Percentiles rank a stretch among this genome's conserved stretches.
These are phyloP conservation scores for Chondrosia reniformis DNA, from an alignment of 37 sponge, comb jelly and placozoan genomes.

Conservation along the genomic window DNA sequence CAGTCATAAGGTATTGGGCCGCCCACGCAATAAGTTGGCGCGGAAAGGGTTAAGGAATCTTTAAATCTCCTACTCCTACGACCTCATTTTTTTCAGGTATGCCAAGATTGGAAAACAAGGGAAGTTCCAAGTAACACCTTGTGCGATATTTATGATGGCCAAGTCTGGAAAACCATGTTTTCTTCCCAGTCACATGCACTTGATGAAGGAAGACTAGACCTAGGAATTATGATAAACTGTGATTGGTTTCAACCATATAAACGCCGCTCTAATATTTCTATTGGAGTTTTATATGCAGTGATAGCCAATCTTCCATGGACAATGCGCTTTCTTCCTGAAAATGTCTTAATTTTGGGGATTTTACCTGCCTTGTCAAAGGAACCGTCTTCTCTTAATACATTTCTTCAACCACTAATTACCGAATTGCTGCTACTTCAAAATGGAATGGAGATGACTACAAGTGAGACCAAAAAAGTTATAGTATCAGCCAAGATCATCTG, in stretches of 20 bases:
- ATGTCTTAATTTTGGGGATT: slow-evolving; percentile 33
- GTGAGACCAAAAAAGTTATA: not conserved
- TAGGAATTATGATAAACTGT: slow-evolving; percentile 39
- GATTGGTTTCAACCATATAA: slow-evolving; percentile 59
- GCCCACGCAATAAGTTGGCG: not conserved
- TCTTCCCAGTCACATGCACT: not conserved
- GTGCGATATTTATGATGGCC: slow-evolving; percentile 48
- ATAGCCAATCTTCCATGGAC: slow-evolving; percentile 35
- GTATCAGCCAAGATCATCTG: not conserved
- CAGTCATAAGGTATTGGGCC: not conserved
- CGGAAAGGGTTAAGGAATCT: too few species aligned
- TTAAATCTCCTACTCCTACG: too few species aligned
- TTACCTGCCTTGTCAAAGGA: slow-evolving; percentile 50
- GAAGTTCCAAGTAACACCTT: too few species aligned
- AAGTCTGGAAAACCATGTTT: slow-evolving; percentile 33
- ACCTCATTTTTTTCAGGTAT: too few species aligned
- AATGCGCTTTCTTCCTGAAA: slow-evolving; percentile 27
- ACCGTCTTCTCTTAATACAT: slow-evolving; percentile 16
- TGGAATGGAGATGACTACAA: slow-evolving; percentile 1
- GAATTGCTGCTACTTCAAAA: slow-evolving; percentile 22
- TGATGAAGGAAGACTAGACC: not conserved
- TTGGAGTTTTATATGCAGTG: slow-evolving; percentile 42
- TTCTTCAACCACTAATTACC: slow-evolving; percentile 29
- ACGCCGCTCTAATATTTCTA: slow-evolving; percentile 20
- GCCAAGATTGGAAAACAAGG: too few species aligned